These are phyloP conservation scores for Macaca nemestrina DNA, from an alignment of 2,113 vertebrate genomes.

Conservation along the genomic window DNA sequence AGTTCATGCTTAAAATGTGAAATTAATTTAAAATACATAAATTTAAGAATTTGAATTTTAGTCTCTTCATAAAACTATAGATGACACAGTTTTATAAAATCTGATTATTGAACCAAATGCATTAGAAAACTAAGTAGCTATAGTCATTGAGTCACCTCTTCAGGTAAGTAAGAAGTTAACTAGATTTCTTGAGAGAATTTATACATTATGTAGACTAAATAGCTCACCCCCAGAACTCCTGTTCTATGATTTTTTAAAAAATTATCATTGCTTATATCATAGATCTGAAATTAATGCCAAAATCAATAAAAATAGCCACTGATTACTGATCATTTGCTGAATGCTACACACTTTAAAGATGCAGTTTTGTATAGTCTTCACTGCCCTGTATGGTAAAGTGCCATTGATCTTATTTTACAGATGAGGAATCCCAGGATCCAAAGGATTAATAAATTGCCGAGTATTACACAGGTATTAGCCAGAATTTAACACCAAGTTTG, in stretches of 20 bases:
- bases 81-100: neutral
- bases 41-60: neutral
- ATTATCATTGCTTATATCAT: neutral
- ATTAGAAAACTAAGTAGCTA: neutral
- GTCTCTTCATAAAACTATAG: neutral
- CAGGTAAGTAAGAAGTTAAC: neutral
- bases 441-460: neutral
- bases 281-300: neutral
- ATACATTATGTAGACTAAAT: neutral
- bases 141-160: neutral
- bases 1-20: neutral
- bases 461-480: neutral
- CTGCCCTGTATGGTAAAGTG: neutral
- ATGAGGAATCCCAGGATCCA: neutral
- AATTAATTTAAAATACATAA: slow-evolving; percentile 29
- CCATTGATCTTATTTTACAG: neutral
- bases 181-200: neutral
- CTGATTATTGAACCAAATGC: neutral
- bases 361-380: neutral
- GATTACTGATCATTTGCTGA: neutral
- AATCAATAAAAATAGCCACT: neutral
- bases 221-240: neutral
- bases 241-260: neutral
- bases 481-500: neutral
- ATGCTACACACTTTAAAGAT: neutral